Evolutionary conservation across 2,888 invertebrate species (phyloP), one percentile per base, ranked within the genome.

Genomic region (Beris morrisii): DNA sequence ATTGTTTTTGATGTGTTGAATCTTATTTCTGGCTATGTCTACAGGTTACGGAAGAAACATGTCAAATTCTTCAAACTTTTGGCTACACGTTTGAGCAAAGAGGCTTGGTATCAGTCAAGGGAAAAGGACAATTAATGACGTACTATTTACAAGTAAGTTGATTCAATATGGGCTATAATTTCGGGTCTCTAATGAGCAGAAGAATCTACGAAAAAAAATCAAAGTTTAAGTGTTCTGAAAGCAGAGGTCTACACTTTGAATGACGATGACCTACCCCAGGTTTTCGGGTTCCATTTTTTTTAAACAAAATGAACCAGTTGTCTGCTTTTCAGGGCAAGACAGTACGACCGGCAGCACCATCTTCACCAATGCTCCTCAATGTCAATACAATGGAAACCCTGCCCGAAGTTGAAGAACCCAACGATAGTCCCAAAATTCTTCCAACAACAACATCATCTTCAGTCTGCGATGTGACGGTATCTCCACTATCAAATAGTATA

Each of bases 111-210:
- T 90, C 92, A 50, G 97, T 98, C 54, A 98, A 98, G 81, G 97
- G 97, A 72, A 98, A 97, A 82, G 97, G 97, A 12, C 92, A 96
- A 78, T 85, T 97, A 67, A 92, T 95, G 89, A 97, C 97, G 1
- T 97, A 94, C 81, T 97, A 96, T 78, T 83, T 97, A 71, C 84
- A 86, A 77, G 89, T 88, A 72, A 84, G 84, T 53, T 38, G 38
- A 38, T 38, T 9, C 22, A 22, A 22, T 22, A 22, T 22, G 2
- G 22, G 2, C 22, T 1, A 22, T 22, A 1, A 22, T 22, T 22
- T 22, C 22, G 22, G 22, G 22, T 22, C 22, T 22, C 22, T 2
- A 22, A 22, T 22, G 22, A 22, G 2, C 2, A 22, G 3, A 22
- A 22, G 22, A 22, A 3, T 22, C 22, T 22, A 22, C 22, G 2